phyloP scores from a whole-genome alignment of 1,140 invertebrate species.

The Periplaneta americana region DNA sequence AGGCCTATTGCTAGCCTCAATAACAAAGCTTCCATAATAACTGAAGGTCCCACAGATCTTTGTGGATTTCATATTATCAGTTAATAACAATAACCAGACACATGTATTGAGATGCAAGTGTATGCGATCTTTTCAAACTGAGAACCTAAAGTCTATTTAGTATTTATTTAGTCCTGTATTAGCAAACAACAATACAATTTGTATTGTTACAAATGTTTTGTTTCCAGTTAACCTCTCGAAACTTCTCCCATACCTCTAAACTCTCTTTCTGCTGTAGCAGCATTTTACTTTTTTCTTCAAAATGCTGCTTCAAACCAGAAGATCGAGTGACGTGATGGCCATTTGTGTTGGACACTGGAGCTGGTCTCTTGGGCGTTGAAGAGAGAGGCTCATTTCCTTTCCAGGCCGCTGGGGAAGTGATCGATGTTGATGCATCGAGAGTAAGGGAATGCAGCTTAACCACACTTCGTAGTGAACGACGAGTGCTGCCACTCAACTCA shows the following conservation, averaged over 20 bases:
- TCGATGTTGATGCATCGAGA: neutral
- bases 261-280: neutral
- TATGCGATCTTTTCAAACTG: too few species aligned
- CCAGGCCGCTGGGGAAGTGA: neutral
- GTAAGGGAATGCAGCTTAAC: neutral
- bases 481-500: neutral
- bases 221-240: too few species aligned
- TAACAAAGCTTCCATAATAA: too few species aligned
- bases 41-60: too few species aligned
- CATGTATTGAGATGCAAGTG: too few species aligned
- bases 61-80: too few species aligned
- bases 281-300: neutral
- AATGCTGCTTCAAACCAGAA: neutral
- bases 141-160: too few species aligned
- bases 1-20: too few species aligned
- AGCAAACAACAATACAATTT: too few species aligned
- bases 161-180: too few species aligned
- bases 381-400: neutral
- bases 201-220: too few species aligned
- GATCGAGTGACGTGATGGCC: neutral
- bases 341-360: neutral
- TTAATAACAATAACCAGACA: too few species aligned
- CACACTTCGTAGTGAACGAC: slow-evolving; percentile 1
- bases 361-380: neutral
- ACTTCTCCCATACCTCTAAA: slow-evolving; percentile 3